A percentile compares a stretch with the other conserved stretches of the same genome.
phyloP scores from a whole-genome alignment of 2,888 invertebrate genomes.

The Xylocampa areola region DNA sequence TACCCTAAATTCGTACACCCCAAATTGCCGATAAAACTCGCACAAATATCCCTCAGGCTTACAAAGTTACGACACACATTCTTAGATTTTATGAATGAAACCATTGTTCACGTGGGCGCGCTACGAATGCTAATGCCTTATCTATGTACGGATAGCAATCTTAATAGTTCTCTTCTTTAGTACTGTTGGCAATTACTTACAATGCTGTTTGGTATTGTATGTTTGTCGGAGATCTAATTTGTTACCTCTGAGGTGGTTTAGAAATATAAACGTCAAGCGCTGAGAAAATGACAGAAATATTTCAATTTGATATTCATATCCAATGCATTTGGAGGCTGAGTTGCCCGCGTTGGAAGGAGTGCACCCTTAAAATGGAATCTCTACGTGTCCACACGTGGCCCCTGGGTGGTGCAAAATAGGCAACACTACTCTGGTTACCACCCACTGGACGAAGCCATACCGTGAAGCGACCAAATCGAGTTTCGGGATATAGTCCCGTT shows the following conservation, averaged over 20 bases:
- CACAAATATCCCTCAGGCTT: conserved; percentile 45
- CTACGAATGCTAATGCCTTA: conserved; percentile 58
- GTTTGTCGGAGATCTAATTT: neutral
- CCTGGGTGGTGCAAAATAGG: too few species aligned
- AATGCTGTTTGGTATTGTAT: conserved; percentile 1
- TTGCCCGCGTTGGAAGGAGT: too few species aligned
- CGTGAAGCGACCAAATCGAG: too few species aligned
- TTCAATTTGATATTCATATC: too few species aligned
- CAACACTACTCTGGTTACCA: too few species aligned
- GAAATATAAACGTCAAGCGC: too few species aligned
- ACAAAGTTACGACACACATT: conserved; percentile 53
- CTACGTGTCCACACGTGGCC: too few species aligned
- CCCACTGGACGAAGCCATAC: too few species aligned
- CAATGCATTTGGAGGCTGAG: too few species aligned
- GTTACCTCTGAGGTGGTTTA: neutral
- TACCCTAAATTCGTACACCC: conserved; percentile 17
- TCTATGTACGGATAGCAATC: conserved; percentile 41
- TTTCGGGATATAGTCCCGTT: too few species aligned
- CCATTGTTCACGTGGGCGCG: conserved; percentile 65
- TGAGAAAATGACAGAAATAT: too few species aligned
- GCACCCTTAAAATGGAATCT: too few species aligned
- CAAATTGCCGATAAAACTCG: conserved; percentile 41
- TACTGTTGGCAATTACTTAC: conserved; percentile 3
- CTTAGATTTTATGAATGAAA: conserved; percentile 77
- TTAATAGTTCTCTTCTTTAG: conserved; percentile 30